Conservation (phyloP, 2,888 invertebrate species). For the Dryobota labecula region DNA sequence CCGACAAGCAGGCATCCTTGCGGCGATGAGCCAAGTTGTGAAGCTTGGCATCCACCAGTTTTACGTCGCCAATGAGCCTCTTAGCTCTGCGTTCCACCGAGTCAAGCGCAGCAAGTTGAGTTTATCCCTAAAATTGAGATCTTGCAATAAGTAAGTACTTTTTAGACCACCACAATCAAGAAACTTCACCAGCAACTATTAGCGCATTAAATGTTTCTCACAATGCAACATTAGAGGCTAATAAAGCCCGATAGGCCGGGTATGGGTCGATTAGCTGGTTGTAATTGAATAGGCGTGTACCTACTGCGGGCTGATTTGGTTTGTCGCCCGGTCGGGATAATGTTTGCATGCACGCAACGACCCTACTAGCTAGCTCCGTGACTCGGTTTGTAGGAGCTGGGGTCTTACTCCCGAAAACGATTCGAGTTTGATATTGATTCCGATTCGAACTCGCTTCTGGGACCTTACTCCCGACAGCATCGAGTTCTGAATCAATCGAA, state of each 20-base stretch:
- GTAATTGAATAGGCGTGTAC: constrained; percentile 81
- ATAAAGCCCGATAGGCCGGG: constrained; percentile 52
- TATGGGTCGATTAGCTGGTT: constrained; percentile 71
- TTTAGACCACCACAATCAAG: constrained; percentile 14
- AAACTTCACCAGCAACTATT: neutral
- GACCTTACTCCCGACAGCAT: no score
- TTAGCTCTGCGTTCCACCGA: no score
- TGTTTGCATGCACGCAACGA: constrained; percentile 68
- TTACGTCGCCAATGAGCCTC: no score
- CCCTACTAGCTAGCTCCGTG: neutral
- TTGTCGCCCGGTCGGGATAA: constrained; percentile 61
- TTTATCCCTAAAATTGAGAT: neutral
- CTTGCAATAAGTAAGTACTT: constrained; percentile 7
- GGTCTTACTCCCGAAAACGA: no score
- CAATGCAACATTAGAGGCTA: constrained; percentile 59
- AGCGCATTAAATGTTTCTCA: constrained; percentile 52
- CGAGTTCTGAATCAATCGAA: no score
- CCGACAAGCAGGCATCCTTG: no score
- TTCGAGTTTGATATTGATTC: no score
- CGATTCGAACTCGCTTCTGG: no score
- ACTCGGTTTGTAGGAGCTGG: neutral
- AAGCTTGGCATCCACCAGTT: no score
- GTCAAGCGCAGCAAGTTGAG: no score
- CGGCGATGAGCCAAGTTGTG: no score
- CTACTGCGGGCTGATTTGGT: constrained; percentile 61